Conservation (phyloP, 2,113 vertebrate genomes). For the Synodontis membranacea region DNA sequence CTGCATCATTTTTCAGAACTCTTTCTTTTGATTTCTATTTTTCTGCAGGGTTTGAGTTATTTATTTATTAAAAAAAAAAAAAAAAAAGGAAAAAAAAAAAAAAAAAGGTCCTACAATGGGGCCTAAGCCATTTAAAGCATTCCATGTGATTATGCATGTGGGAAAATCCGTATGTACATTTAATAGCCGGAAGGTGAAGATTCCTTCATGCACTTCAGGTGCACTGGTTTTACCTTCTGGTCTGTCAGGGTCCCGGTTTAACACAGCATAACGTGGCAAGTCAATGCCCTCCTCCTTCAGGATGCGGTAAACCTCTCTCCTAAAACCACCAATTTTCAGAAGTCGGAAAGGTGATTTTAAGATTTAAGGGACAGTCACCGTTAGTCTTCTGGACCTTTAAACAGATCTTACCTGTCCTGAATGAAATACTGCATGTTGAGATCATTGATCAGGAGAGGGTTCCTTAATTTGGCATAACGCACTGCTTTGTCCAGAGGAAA, state of each 20-base stretch:
- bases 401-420: constrained; percentile 84
- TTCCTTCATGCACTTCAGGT: not conserved
- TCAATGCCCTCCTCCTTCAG: constrained; percentile 94
- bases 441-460: constrained; percentile 93
- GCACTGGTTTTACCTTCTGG: constrained; percentile 80
- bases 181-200: not conserved
- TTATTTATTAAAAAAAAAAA: too few relatives aligned
- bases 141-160: not conserved
- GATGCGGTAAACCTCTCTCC: constrained; percentile 96
- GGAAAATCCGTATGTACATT: not conserved
- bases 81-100: too few relatives aligned
- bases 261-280: constrained; percentile 90
- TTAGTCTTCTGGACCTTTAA: not conserved
- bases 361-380: not conserved
- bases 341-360: not conserved
- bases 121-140: too few relatives aligned
- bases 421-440: constrained; percentile 98
- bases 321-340: constrained; percentile 57
- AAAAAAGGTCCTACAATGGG: too few relatives aligned
- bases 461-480: constrained; percentile 90
- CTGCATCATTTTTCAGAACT: not conserved
- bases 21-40: not conserved
- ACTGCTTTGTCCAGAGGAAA: constrained; percentile 97
- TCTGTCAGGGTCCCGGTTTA: constrained; percentile 90
- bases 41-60: too few relatives aligned